Conservation (phyloP, 1,140 invertebrate genomes). For the Temnothorax curvispinosus region DNA sequence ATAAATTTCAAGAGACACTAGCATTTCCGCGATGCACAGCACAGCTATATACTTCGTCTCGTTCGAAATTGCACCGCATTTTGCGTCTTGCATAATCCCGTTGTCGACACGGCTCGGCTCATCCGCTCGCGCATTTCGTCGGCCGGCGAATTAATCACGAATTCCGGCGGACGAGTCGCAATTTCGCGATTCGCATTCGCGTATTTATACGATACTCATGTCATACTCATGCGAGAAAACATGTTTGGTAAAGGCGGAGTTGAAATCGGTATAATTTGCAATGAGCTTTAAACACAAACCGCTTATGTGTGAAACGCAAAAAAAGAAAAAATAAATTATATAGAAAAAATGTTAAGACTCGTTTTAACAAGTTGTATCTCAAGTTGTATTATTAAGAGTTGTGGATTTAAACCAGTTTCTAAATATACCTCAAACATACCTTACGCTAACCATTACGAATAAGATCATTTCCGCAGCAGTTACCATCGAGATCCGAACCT, state of each 20-base stretch:
- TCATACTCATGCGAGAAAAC: background rate
- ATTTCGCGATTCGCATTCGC: background rate
- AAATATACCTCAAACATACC: background rate
- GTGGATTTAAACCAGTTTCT: background rate
- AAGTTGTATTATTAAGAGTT: background rate
- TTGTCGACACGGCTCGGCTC: constrained; percentile 1
- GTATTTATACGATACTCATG: constrained; percentile 20
- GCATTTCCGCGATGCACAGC: background rate
- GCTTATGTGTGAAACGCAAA: background rate
- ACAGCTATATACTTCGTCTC: background rate
- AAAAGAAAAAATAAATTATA: background rate
- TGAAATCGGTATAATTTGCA: background rate
- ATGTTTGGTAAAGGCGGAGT: background rate
- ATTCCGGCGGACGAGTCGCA: constrained; percentile 14
- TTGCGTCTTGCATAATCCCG: constrained; percentile 45
- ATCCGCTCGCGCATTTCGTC: constrained; percentile 39
- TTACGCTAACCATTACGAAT: background rate
- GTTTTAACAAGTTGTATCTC: background rate
- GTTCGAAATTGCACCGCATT: constrained; percentile 32
- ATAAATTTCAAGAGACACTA: constrained; percentile 26
- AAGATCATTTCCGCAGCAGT: background rate
- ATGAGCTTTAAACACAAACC: background rate
- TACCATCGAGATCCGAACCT: background rate
- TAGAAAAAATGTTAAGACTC: background rate
- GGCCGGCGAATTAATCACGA: constrained; percentile 43